Base-by-base conservation (phyloP, 2,888 invertebrate genomes). In the Acanthoscelides obtectus region DNA sequence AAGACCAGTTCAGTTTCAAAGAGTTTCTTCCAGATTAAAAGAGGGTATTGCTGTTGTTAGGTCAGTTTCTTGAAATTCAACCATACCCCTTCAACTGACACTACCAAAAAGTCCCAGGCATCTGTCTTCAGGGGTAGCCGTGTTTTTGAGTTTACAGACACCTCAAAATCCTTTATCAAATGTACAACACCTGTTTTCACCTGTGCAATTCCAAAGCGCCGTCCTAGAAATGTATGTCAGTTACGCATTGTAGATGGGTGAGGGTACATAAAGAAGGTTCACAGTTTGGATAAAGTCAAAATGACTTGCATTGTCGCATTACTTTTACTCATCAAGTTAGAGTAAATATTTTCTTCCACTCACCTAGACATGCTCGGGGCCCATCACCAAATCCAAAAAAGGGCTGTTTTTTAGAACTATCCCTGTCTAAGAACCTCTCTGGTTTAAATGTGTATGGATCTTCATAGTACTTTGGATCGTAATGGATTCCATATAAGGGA, bases 371-470 rank as follows among this genome's bases (percentile, higher is more conserved):
- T 64, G 73, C 74, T 68, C 83, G 75, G 0, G 81, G 83, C 8
- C 83, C 83, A 25, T 79, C 81, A 4, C 82, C 81, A 72, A 83
- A 83, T 0, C 81, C 79, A 71, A 83, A 68, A 73, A 74, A 83
- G 6, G 76, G 74, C 69, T 76, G 81, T 45, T 82, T 82, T 20
- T 75, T 76, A 2, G 79, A 70, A 21, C 77, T 76, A 0, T 77
- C 74, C 68, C 81, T 82, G 20, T 71, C 79, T 1, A 77, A 78
- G 79, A 86, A 86, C 64, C 86, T 75, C 25, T 84, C 84, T 0
- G 86, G 86, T 73, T 84, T 80, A 76, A 84, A 87, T 70, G 77
- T 78, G 21, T 83, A 78, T 0, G 86, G 86, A 27, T 86, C 80
- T 2, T 83, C 82, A 74, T 80, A 86, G 77, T 82, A 82, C 64